phyloP scores from a whole-genome alignment of 2,113 vertebrate genomes.

The pig (Sus scrofa) region T2T-Sscrofa CM000830.6:67739501-67740000 shows the following conservation, averaged over 20 bases:
- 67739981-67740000: neutral
- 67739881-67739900: neutral
- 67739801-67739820: neutral
- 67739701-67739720: neutral
- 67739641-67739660: neutral
- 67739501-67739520: neutral
- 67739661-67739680: neutral
- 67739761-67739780: neutral
- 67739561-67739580: neutral
- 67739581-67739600: neutral
- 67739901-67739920: neutral
- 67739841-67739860: neutral
- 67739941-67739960: neutral
- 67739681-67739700: neutral
- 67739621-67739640: neutral
- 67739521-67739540: neutral
- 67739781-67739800: neutral
- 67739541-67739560: neutral
- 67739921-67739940: neutral
- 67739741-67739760: neutral
- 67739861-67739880: neutral
- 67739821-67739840: neutral
- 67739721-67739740: neutral
- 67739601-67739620: neutral
- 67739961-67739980: neutral